Evolutionary conservation across 2,797 vertebrate genomes (phyloP).

Genomic region (Chelmon rostratus): DNA sequence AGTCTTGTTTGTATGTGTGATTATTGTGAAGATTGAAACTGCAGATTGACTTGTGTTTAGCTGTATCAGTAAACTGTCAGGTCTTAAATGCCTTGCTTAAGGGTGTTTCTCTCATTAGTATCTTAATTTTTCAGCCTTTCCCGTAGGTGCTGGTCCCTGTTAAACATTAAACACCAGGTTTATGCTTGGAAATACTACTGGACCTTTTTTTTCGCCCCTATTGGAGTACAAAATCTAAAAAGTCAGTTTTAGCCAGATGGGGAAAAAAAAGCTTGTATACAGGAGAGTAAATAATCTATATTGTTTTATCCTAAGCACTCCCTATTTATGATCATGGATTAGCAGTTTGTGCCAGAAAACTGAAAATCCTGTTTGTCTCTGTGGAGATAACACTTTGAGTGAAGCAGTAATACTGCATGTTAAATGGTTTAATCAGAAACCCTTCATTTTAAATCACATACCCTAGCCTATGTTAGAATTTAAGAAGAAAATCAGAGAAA

Average conservation of each 20-base stretch:
- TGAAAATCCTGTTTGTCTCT: neutral
- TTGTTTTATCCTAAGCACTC: neutral
- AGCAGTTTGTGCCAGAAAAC: neutral
- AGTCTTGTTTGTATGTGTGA: neutral
- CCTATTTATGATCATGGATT: neutral
- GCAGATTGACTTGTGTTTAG: too few relatives aligned
- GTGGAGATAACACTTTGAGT: neutral
- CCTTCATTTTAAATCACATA: too few relatives aligned
- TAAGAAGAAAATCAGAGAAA: neutral
- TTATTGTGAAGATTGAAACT: neutral
- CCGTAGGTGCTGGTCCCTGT: neutral
- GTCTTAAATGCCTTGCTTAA: neutral
- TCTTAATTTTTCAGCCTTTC: neutral
- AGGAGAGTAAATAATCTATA: too few relatives aligned
- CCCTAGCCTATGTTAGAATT: neutral
- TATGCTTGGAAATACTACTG: neutral
- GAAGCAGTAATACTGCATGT: too few relatives aligned
- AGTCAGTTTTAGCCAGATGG: too few relatives aligned
- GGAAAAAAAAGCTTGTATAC: too few relatives aligned
- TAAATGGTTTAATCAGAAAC: neutral
- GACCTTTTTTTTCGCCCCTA: conserved; percentile 34
- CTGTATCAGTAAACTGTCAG: too few relatives aligned
- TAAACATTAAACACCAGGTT: neutral
- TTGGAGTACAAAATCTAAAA: too few relatives aligned
- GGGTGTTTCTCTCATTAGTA: neutral